Conservation (phyloP, 2,113 vertebrate species). For the Apeltes quadracus region DNA sequence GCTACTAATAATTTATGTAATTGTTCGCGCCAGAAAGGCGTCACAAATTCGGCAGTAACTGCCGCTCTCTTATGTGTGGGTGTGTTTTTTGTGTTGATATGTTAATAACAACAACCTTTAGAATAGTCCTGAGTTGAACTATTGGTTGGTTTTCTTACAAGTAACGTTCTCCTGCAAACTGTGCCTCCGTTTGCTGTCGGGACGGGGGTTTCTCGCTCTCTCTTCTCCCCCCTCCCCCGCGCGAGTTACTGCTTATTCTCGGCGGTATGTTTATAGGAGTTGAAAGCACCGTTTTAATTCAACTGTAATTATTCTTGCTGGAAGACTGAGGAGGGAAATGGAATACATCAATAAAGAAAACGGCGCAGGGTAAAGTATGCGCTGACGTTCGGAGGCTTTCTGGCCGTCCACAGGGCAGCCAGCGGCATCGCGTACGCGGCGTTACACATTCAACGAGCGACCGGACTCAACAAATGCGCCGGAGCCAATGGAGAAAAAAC, state of each 20-base stretch:
- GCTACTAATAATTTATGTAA: background rate
- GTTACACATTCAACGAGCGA: slow-evolving; percentile 68
- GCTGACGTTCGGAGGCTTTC: slow-evolving; percentile 54
- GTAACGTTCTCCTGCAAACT: background rate
- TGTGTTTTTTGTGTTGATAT: background rate
- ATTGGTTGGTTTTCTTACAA: background rate
- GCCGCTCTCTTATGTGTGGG: background rate
- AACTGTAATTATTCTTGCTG: slow-evolving; percentile 58
- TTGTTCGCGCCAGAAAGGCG: background rate
- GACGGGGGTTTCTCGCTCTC: no score
- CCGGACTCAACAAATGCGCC: slow-evolving; percentile 68
- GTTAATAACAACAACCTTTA: background rate
- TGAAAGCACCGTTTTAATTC: slow-evolving; percentile 34
- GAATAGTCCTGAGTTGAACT: background rate
- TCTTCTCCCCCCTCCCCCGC: background rate
- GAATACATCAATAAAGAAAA: slow-evolving; percentile 75
- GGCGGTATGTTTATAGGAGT: slow-evolving; percentile 26
- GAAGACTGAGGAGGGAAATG: slow-evolving; percentile 55
- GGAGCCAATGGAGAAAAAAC: slow-evolving; percentile 79
- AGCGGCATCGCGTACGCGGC: slow-evolving; percentile 65
- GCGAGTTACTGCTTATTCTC: slow-evolving; percentile 17
- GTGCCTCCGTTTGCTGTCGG: background rate
- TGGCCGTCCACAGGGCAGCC: slow-evolving; percentile 60
- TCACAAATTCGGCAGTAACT: background rate
- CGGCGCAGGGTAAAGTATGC: slow-evolving; percentile 72